Percentiles rank a stretch among this genome's conserved stretches.
phyloP scores from a whole-genome alignment of 2,113 vertebrate species.

The Paramisgurnus dabryanus region DNA sequence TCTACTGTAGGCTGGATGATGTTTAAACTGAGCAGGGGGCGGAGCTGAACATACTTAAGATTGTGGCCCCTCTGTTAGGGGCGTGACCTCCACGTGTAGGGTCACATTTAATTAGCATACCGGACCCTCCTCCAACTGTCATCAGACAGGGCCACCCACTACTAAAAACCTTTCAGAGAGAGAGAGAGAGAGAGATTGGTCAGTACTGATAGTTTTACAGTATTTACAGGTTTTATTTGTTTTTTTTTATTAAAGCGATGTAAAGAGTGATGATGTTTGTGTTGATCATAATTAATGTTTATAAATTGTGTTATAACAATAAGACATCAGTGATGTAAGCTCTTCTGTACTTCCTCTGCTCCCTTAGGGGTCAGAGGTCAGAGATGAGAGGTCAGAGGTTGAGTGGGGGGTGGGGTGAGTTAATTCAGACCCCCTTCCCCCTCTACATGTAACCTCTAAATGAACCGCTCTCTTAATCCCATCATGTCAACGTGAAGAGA shows the following conservation, averaged over 20 bases:
- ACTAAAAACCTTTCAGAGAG: not conserved
- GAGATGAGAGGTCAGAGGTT: conserved; percentile 34
- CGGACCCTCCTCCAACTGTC: conserved; percentile 4
- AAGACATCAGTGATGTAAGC: not conserved
- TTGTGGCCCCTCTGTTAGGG: not conserved
- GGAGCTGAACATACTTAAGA: conserved; percentile 8
- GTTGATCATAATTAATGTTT: not conserved
- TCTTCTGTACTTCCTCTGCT: conserved; percentile 8
- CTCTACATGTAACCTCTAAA: conserved; percentile 36
- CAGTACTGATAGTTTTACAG: no score
- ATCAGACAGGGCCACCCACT: not conserved
- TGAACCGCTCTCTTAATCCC: conserved; percentile 43
- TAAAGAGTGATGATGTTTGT: not conserved
- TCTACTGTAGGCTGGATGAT: not conserved
- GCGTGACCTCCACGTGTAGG: conserved; percentile 40
- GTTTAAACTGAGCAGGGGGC: not conserved
- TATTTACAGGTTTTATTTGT: no score
- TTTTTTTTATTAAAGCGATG: no score
- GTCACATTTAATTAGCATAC: conserved; percentile 46
- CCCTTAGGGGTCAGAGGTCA: conserved; percentile 44
- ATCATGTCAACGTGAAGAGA: conserved; percentile 38
- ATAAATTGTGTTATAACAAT: not conserved
- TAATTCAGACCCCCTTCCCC: not conserved
- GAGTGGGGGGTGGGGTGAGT: conserved; percentile 7
- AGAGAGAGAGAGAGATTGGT: not conserved